Percentiles rank a stretch among this genome's conserved stretches.
Conservation (phyloP, 2,888 invertebrate genomes). For the Limnephilus marmoratus region DNA sequence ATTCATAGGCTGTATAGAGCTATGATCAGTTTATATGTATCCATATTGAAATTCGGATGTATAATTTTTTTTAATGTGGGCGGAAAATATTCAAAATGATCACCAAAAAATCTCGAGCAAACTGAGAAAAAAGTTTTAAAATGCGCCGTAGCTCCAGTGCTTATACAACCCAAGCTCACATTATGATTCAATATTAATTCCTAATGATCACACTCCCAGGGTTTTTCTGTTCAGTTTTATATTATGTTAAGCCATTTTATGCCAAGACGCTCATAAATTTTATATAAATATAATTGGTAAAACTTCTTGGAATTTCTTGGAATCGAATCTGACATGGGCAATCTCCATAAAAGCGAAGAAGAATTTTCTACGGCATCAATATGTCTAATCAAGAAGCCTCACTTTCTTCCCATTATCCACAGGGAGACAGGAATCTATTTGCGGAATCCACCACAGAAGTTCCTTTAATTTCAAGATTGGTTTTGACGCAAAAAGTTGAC, state of each 20-base stretch:
- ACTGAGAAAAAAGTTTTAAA: too few species aligned
- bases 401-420: neutral
- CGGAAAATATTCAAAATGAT: too few species aligned
- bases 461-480: neutral
- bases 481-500: neutral
- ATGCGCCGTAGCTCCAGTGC: too few species aligned
- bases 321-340: neutral
- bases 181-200: too few species aligned
- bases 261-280: neutral
- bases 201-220: neutral
- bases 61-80: too few species aligned
- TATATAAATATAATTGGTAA: neutral
- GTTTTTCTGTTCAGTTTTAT: neutral
- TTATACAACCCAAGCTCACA: too few species aligned
- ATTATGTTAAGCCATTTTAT: neutral
- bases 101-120: too few species aligned
- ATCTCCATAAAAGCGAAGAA: neutral
- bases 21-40: too few species aligned
- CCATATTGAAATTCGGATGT: too few species aligned
- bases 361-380: slow-evolving; percentile 11
- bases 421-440: neutral
- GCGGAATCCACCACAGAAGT: neutral
- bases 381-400: slow-evolving; percentile 28
- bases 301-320: neutral
- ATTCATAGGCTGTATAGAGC: too few species aligned